Evolutionary conservation across 2,113 vertebrate genomes (phyloP).

Genomic region (Odobenus rosmarus): DNA sequence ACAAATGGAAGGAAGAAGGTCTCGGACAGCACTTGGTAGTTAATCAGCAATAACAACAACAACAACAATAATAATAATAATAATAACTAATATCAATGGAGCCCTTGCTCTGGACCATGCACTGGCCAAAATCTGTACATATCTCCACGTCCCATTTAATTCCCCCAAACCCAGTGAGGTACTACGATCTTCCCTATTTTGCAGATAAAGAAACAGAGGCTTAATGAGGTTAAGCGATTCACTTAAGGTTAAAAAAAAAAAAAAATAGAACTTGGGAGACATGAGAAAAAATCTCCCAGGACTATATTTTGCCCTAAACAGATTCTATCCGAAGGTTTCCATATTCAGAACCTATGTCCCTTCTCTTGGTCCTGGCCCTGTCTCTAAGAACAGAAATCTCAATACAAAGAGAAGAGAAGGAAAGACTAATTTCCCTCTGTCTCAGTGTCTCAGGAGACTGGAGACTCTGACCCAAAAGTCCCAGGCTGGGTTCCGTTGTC

Average conservation of each 20-base stretch:
- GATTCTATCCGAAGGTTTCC: conserved; percentile 20
- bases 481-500: not conserved
- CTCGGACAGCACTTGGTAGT: not conserved
- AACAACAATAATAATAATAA: not conserved
- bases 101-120: not conserved
- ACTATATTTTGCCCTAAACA: not conserved
- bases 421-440: not conserved
- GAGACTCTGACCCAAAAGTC: not conserved
- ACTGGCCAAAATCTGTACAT: not conserved
- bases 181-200: not conserved
- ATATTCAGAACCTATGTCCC: not conserved
- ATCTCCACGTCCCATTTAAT: not conserved
- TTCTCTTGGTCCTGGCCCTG: not conserved
- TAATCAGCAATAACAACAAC: not conserved
- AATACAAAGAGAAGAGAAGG: not conserved
- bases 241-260: not conserved
- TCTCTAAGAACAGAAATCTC: conserved; percentile 30
- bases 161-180: not conserved
- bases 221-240: not conserved
- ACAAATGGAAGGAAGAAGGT: not conserved
- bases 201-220: not conserved
- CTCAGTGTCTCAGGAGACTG: not conserved
- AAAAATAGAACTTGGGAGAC: not conserved
- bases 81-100: not conserved
- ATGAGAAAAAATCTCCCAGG: not conserved